These are phyloP conservation scores for Champsocephalus gunnari DNA, from an alignment of 2,797 vertebrate species.

Conservation along the genomic window DNA sequence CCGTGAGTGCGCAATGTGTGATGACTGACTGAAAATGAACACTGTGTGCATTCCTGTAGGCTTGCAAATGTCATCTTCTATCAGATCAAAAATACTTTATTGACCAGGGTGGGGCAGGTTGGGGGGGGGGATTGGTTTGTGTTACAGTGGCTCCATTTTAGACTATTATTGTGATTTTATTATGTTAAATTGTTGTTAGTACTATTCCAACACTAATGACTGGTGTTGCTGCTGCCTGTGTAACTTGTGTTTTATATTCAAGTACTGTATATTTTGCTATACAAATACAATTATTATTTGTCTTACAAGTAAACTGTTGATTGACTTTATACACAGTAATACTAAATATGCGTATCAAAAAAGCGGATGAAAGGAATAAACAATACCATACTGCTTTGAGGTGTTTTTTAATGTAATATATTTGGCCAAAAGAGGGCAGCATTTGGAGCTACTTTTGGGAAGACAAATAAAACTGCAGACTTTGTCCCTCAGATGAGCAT, in stretches of 20 bases:
- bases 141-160: too few relatives aligned
- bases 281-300: conserved; percentile 13
- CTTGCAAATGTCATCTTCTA: background rate
- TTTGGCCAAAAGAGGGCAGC: conserved; percentile 55
- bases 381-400: background rate
- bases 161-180: background rate
- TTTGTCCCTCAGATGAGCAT: background rate
- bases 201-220: background rate
- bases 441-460: background rate
- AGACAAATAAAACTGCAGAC: background rate
- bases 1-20: background rate
- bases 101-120: too few relatives aligned
- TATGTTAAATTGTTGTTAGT: background rate
- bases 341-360: too few relatives aligned
- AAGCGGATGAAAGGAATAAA: background rate
- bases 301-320: background rate
- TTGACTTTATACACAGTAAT: background rate
- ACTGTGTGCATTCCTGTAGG: background rate
- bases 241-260: conserved; percentile 16
- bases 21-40: background rate
- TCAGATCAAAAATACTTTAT: too few relatives aligned
- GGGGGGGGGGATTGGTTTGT: too few relatives aligned
- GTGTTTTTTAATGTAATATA: background rate
- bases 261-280: conserved; percentile 1
- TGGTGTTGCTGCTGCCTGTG: background rate